Evolutionary conservation across 1,140 invertebrate species (phyloP).

Genomic region (Acyrthosiphon pisum): DNA sequence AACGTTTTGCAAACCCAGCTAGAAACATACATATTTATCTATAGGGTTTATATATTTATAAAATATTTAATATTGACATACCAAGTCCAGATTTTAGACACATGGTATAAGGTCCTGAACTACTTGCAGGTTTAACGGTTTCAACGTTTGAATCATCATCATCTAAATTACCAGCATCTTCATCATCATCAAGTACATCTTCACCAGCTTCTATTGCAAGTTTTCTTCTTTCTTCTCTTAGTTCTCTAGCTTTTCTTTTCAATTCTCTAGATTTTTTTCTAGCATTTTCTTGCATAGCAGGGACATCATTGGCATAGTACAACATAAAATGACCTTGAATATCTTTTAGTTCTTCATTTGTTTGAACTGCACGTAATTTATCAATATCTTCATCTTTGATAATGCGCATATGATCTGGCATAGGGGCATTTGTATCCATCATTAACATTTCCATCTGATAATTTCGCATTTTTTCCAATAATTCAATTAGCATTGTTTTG

Average conservation of each 20-base stretch:
- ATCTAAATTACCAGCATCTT: conserved; percentile 68
- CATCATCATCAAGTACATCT: conserved; percentile 67
- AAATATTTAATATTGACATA: conserved; percentile 61
- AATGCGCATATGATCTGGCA: conserved; percentile 82
- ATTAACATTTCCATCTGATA: conserved; percentile 88
- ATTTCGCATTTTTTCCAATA: conserved; percentile 92
- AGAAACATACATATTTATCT: conserved; percentile 54
- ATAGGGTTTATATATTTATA: not conserved
- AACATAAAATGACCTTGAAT: conserved; percentile 92
- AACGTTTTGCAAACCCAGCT: conserved; percentile 84
- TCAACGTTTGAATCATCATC: conserved; percentile 66
- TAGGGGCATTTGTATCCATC: conserved; percentile 81
- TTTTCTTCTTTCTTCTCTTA: conserved; percentile 66
- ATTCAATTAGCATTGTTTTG: conserved; percentile 80
- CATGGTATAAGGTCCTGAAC: conserved; percentile 86
- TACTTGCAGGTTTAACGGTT: conserved; percentile 81
- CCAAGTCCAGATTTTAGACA: conserved; percentile 86
- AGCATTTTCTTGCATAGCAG: conserved; percentile 61
- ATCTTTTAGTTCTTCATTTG: conserved; percentile 89
- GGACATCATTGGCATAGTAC: conserved; percentile 83
- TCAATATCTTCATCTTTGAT: conserved; percentile 90
- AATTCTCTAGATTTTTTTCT: conserved; percentile 68
- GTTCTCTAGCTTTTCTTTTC: conserved; percentile 68
- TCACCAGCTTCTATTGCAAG: conserved; percentile 58
- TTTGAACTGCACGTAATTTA: conserved; percentile 79